Conservation (phyloP, 2,113 vertebrate genomes). For the Xyrauchen texanus region DNA sequence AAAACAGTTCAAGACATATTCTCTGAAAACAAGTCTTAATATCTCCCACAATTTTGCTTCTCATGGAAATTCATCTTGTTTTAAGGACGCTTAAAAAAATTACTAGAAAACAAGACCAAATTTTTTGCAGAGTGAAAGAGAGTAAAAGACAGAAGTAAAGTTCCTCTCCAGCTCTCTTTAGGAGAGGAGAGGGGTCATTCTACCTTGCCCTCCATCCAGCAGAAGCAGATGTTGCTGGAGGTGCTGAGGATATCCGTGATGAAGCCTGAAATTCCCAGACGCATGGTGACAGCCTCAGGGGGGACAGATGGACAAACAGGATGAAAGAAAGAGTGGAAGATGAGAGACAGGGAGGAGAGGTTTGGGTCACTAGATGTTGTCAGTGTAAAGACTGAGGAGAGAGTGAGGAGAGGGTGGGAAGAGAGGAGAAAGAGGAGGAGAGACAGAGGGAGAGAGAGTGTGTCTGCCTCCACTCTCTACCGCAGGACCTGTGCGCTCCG, state of each 20-base stretch:
- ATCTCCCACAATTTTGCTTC: too few species aligned
- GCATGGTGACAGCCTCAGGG: conserved; percentile 65
- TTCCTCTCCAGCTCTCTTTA: conserved; percentile 42
- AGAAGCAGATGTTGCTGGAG: conserved; percentile 76
- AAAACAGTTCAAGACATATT: too few species aligned
- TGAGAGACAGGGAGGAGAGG: conserved; percentile 29
- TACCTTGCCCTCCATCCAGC: conserved; percentile 77
- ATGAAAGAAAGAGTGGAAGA: conserved; percentile 31
- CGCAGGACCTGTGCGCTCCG: conserved; percentile 52
- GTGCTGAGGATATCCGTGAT: conserved; percentile 75
- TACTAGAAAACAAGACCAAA: too few species aligned
- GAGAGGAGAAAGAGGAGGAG: conserved; percentile 25
- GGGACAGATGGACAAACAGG: neutral
- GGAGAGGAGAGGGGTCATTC: conserved; percentile 34
- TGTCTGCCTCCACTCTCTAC: conserved; percentile 51
- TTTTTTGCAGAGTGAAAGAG: neutral
- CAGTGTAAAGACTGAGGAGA: conserved; percentile 47
- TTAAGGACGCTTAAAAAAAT: too few species aligned
- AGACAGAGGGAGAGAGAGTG: conserved; percentile 11
- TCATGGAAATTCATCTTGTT: too few species aligned
- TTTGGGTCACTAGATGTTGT: conserved; percentile 41
- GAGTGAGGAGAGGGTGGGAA: conserved; percentile 38
- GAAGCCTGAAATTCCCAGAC: conserved; percentile 73
- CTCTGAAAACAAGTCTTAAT: too few species aligned
- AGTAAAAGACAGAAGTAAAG: conserved; percentile 42